phyloP scores from a whole-genome alignment of 1,140 invertebrate species.

The Brachionus angularis region DNA sequence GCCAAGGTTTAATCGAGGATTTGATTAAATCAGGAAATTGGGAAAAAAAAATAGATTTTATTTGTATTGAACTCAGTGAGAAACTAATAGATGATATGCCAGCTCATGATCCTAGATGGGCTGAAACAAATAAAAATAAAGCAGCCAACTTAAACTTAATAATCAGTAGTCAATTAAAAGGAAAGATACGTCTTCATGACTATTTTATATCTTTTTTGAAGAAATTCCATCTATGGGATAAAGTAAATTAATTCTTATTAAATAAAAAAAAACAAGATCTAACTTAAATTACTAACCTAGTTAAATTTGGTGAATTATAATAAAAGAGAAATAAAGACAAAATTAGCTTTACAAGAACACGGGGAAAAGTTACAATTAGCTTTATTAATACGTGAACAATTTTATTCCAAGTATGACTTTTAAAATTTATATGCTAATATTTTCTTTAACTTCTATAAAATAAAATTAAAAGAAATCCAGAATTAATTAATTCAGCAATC shows the following conservation, averaged over 20 bases:
- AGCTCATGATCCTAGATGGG: conserved; percentile 34
- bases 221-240: conserved; percentile 19
- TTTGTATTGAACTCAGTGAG: conserved; percentile 21
- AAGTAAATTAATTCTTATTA: conserved; percentile 1
- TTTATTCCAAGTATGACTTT: neutral
- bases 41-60: conserved; percentile 31
- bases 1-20: conserved; percentile 34
- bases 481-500: conserved; percentile 33
- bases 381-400: conserved; percentile 11
- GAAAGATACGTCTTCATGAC: conserved; percentile 33
- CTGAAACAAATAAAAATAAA: conserved; percentile 32
- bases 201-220: conserved; percentile 41
- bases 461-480: neutral
- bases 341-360: conserved; percentile 20
- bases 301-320: neutral
- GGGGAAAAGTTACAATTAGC: conserved; percentile 42
- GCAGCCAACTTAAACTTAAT: conserved; percentile 23
- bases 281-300: too few species aligned
- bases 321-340: conserved; percentile 20
- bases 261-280: neutral
- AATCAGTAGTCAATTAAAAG: conserved; percentile 36
- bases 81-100: conserved; percentile 31
- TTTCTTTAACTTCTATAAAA: neutral
- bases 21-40: neutral
- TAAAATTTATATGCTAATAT: neutral